Percentiles rank a stretch among this genome's conserved stretches.
Conservation (phyloP, 2,113 vertebrate species). For the Rhea americana region DNA sequence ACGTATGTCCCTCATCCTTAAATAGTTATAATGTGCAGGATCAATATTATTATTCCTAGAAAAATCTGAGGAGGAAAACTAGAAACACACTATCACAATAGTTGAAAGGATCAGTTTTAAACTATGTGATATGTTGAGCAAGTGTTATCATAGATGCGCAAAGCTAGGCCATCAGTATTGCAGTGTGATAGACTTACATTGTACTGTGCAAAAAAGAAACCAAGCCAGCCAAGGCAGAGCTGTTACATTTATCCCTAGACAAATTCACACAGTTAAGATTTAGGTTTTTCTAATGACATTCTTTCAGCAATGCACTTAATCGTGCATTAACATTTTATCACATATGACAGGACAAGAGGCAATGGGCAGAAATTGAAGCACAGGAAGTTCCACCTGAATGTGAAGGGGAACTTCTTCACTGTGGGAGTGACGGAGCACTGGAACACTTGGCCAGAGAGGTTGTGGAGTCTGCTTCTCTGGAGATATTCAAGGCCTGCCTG, state of each 20-base stretch:
- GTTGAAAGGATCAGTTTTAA: background rate
- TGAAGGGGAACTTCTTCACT: too few species aligned
- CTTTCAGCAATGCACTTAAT: background rate
- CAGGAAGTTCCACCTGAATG: too few species aligned
- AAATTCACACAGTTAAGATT: constrained; percentile 7
- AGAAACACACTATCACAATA: background rate
- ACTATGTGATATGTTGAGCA: background rate
- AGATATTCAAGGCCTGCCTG: too few species aligned
- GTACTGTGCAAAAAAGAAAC: background rate
- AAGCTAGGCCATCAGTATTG: background rate
- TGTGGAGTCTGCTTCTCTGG: too few species aligned
- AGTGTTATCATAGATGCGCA: background rate
- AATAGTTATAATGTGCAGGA: background rate
- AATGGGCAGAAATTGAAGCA: too few species aligned
- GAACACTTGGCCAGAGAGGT: too few species aligned
- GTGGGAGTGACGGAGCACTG: too few species aligned
- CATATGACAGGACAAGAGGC: too few species aligned
- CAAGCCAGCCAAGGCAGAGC: background rate
- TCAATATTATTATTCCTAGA: background rate
- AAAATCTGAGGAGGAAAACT: background rate
- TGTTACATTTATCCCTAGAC: background rate
- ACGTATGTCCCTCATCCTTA: background rate
- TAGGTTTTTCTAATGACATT: background rate
- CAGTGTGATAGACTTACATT: background rate
- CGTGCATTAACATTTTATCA: too few species aligned